These are phyloP conservation scores for Columbina picui DNA, from an alignment of 2,113 vertebrate genomes.

Conservation along the genomic window DNA sequence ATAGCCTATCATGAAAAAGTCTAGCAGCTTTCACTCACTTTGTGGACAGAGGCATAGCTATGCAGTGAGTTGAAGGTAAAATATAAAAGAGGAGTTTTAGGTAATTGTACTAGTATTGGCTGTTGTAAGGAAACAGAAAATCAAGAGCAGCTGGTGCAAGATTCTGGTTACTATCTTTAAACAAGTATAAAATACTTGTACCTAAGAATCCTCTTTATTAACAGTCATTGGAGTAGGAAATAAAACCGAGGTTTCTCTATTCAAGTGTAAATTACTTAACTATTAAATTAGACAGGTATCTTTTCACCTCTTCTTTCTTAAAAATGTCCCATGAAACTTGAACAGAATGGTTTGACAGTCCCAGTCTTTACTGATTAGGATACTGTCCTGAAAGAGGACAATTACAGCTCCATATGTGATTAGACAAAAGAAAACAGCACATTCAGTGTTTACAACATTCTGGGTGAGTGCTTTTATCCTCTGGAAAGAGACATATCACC, in stretches of 20 bases:
- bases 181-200: background rate
- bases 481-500: background rate
- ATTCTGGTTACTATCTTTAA: background rate
- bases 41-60: background rate
- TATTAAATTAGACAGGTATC: background rate
- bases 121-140: background rate
- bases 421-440: background rate
- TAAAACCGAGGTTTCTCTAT: background rate
- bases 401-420: background rate
- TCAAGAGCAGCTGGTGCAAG: background rate
- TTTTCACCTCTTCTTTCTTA: background rate
- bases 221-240: background rate
- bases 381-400: background rate
- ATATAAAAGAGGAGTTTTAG: background rate
- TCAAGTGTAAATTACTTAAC: background rate
- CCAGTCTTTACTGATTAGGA: background rate
- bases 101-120: background rate
- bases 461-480: background rate
- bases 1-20: background rate
- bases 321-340: background rate
- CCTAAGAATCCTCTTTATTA: background rate
- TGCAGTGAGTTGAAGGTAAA: background rate
- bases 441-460: background rate
- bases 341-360: background rate
- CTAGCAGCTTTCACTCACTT: background rate